A percentile compares a stretch with the other conserved stretches of the same genome.
Evolutionary conservation across 2,888 invertebrate genomes (phyloP).

Genomic region (Gastracanthus pulcherrimus): DNA sequence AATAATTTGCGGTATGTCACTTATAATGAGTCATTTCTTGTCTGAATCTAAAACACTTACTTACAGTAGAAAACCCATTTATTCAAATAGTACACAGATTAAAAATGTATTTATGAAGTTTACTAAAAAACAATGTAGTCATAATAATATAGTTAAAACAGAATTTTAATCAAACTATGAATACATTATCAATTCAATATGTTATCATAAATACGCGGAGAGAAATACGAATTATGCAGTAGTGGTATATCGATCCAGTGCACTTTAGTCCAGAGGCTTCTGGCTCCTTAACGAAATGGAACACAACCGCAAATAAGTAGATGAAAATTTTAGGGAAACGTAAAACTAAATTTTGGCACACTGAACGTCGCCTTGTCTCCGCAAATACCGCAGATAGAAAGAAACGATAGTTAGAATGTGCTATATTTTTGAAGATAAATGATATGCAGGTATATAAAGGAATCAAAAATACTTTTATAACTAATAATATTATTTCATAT

Average conservation of each 20-base stretch:
- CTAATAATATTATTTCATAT: no score
- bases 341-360: constrained; percentile 21
- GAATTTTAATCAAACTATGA: no score
- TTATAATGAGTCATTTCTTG: not conserved
- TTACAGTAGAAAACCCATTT: no score
- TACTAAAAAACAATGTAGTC: no score
- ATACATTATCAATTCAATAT: no score
- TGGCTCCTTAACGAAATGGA: not conserved
- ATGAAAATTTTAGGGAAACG: not conserved
- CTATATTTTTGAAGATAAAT: not conserved
- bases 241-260: not conserved
- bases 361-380: not conserved
- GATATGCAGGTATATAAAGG: not conserved
- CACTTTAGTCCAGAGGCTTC: not conserved
- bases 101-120: not conserved
- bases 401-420: not conserved
- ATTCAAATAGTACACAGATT: not conserved
- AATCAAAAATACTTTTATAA: not conserved
- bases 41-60: not conserved
- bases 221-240: not conserved
- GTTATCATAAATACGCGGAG: not conserved
- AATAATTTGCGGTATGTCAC: not conserved
- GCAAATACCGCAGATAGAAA: not conserved
- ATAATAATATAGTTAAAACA: no score
- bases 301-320: constrained; percentile 7